Evolutionary conservation across 2,113 vertebrate species (phyloP).

Genomic region (Agapornis roseicollis): DNA sequence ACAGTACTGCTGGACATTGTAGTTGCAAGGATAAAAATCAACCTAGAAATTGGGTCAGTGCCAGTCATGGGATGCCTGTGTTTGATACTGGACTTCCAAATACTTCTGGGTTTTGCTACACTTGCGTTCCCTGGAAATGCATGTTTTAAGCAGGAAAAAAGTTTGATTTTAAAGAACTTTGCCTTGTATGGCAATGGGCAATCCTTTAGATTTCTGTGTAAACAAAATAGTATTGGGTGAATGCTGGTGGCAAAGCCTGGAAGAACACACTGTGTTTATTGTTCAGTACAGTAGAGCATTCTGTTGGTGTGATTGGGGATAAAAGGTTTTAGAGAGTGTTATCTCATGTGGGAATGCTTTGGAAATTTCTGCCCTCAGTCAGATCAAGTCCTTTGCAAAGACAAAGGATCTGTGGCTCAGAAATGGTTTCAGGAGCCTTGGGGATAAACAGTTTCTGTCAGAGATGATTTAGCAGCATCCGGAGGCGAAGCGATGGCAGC

Average conservation of each 20-base stretch:
- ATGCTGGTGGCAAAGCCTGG: not conserved
- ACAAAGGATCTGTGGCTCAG: not conserved
- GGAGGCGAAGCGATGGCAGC: not conserved
- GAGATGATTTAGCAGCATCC: conserved; percentile 30
- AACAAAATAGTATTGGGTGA: not conserved
- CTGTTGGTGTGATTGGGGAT: not conserved
- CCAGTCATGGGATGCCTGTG: not conserved
- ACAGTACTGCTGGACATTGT: not conserved
- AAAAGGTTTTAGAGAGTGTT: not conserved
- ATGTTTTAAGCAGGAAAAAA: not conserved
- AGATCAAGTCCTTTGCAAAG: not conserved
- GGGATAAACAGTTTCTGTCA: not conserved
- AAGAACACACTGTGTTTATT: not conserved
- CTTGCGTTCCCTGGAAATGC: not conserved
- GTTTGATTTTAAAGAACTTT: not conserved
- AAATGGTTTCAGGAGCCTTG: conserved; percentile 25
- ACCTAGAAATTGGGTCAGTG: not conserved
- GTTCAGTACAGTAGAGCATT: not conserved
- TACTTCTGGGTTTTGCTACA: not conserved
- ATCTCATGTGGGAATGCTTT: not conserved
- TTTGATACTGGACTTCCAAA: not conserved
- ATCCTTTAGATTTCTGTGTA: not conserved
- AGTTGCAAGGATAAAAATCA: not conserved
- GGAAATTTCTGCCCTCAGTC: not conserved
- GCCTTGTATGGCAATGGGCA: not conserved